Percentiles rank a stretch among this genome's conserved stretches.
phyloP scores from a whole-genome alignment of 2,113 vertebrate genomes.

The Micronycteris hirsuta region DNA sequence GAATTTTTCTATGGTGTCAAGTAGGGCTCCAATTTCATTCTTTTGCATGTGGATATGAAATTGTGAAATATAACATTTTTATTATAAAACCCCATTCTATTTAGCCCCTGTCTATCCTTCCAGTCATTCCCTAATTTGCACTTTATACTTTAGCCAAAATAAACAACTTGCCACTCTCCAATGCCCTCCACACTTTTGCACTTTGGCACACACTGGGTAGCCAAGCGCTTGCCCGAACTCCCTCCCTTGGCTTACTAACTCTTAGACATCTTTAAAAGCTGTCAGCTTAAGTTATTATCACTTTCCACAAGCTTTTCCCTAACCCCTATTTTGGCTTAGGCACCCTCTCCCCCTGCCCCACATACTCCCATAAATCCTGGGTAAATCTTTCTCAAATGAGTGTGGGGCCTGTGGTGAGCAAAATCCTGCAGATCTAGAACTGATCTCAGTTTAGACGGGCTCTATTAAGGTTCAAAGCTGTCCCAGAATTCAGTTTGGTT shows the following conservation, averaged over 20 bases:
- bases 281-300: background rate
- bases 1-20: background rate
- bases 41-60: background rate
- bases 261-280: background rate
- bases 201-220: background rate
- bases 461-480: background rate
- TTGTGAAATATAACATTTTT: background rate
- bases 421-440: background rate
- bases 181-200: background rate
- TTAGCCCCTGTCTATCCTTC: background rate
- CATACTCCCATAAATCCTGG: background rate
- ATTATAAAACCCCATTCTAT: background rate
- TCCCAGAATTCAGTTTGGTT: background rate
- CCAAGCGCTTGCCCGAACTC: background rate
- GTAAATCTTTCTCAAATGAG: background rate
- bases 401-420: background rate
- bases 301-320: background rate
- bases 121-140: background rate
- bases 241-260: background rate
- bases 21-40: background rate
- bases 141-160: conserved; percentile 1
- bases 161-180: background rate
- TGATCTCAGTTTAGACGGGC: background rate
- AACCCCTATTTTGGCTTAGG: background rate
- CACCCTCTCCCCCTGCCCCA: background rate